Base-by-base conservation (phyloP, 1,140 invertebrate species). In the Pentalonia nigronervosa region DNA sequence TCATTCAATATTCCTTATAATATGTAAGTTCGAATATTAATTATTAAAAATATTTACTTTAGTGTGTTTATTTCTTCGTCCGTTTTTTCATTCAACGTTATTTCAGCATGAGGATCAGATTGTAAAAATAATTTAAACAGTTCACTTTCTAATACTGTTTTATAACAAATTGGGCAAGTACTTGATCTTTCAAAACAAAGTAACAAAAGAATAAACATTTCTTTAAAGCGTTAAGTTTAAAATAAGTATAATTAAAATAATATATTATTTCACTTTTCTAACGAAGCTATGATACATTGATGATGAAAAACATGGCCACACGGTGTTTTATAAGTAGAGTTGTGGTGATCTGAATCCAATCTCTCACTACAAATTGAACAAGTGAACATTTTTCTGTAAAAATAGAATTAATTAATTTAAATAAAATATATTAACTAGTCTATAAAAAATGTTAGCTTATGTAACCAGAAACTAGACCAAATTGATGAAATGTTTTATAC, bases 101-200 rank as follows among this genome's bases (percentile, higher is more conserved):
- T 0, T 67, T 25, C 25, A 67, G 25, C 60, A 67, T 7, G 30
- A 83, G 81, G 34, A 83, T 83, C 81, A 83, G 21, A 21, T 83
- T 83, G 81, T 83, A 83, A 83, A 83, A 36, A 83, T 83, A 83
- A 83, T 83, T 83, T 83, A 36, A 83, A 21, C 36, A 83, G 11
- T 21, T 34, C 9, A 41, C 41, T 20, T 14, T 41, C 17, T 9
- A 7, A 41, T 83, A 83, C 34, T 21, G 9, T 4, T 83, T 17
- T 41, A 41, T 34, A 34, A 41, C 81, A 83, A 83, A 36, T 17
- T 83, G 81, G 34, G 20, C 81, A 83, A 6, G 34, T 41, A 21
- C 1, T 0, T 34, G 81, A 36, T 83, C 81, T 83, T 20, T 36
- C 2, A 11, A 83, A 4, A 81, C 8, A 83, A 41, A 83, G 17